A percentile compares a stretch with the other conserved stretches of the same genome.
These are phyloP conservation scores for Lerema accius DNA, from an alignment of 1,140 invertebrate species.

Conservation along the genomic window DNA sequence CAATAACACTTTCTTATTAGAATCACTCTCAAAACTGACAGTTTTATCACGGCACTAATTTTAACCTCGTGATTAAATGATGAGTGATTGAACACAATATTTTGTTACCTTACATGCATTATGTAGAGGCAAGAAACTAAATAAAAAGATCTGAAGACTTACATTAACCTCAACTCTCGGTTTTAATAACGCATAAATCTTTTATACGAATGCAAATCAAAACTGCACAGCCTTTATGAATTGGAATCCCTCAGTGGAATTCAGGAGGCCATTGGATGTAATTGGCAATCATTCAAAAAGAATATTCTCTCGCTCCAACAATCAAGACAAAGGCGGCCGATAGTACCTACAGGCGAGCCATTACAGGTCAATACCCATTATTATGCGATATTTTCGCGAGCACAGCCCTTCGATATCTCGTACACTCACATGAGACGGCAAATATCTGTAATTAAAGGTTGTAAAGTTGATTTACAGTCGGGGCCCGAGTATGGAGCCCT, in stretches of 20 bases:
- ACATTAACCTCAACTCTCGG: constrained; percentile 43
- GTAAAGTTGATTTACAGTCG: constrained; percentile 81
- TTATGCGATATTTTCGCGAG: constrained; percentile 81
- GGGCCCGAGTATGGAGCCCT: constrained; percentile 62
- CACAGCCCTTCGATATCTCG: constrained; percentile 75
- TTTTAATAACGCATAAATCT: constrained; percentile 74
- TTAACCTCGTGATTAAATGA: constrained; percentile 43
- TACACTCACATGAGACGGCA: constrained; percentile 76
- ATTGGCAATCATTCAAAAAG: constrained; percentile 81
- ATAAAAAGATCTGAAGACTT: constrained; percentile 32
- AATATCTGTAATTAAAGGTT: constrained; percentile 82
- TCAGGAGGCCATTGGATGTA: constrained; percentile 76
- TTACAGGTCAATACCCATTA: constrained; percentile 81
- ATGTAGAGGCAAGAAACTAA: constrained; percentile 12
- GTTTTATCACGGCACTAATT: constrained; percentile 50
- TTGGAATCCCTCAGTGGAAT: constrained; percentile 67
- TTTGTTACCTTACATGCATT: constrained; percentile 3
- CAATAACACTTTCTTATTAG: constrained; percentile 70
- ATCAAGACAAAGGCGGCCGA: constrained; percentile 79
- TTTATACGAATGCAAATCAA: constrained; percentile 69
- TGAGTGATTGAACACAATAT: constrained; percentile 24
- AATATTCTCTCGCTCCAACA: constrained; percentile 74
- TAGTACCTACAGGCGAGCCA: constrained; percentile 77
- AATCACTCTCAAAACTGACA: constrained; percentile 53
- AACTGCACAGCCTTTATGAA: constrained; percentile 54